Conservation (phyloP, 2,888 invertebrate species). For the Parnassius smintheus region DNA sequence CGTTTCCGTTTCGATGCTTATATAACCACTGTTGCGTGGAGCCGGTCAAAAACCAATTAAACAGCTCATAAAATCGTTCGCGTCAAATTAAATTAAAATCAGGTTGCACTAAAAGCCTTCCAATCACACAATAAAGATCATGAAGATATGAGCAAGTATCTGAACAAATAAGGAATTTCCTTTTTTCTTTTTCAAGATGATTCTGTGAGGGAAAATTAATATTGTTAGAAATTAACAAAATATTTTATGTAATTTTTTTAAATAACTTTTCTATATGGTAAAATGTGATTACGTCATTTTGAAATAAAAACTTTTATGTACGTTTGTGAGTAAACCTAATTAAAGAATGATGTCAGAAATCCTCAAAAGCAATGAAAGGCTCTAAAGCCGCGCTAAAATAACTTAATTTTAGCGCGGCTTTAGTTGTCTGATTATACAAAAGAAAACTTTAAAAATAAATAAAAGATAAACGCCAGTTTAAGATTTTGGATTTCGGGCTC, state of each 20-base stretch:
- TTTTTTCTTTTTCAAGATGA: too few species aligned
- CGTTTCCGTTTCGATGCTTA: neutral
- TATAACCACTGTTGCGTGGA: neutral
- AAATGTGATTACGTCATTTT: too few species aligned
- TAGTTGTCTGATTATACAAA: neutral
- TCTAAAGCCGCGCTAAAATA: neutral
- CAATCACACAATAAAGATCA: neutral
- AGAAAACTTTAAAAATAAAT: neutral
- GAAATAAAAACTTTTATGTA: too few species aligned
- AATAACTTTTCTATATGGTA: too few species aligned
- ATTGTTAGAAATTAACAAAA: too few species aligned
- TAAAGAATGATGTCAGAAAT: neutral
- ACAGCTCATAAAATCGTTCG: conserved; percentile 12
- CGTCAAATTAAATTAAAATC: conserved; percentile 20
- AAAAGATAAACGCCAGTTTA: neutral
- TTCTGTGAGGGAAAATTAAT: too few species aligned
- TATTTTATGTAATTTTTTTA: too few species aligned
- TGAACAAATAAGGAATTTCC: neutral
- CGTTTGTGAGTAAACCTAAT: neutral
- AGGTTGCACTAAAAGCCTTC: conserved; percentile 10
- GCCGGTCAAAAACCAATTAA: conserved; percentile 13
- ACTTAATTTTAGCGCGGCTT: too few species aligned
- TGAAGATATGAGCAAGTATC: neutral
- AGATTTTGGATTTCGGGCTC: neutral
- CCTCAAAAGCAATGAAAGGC: neutral